Evolutionary conservation across 2,113 vertebrate genomes (phyloP), one percentile per base, ranked within the genome.

Genomic region (Pheucticus melanocephalus): DNA sequence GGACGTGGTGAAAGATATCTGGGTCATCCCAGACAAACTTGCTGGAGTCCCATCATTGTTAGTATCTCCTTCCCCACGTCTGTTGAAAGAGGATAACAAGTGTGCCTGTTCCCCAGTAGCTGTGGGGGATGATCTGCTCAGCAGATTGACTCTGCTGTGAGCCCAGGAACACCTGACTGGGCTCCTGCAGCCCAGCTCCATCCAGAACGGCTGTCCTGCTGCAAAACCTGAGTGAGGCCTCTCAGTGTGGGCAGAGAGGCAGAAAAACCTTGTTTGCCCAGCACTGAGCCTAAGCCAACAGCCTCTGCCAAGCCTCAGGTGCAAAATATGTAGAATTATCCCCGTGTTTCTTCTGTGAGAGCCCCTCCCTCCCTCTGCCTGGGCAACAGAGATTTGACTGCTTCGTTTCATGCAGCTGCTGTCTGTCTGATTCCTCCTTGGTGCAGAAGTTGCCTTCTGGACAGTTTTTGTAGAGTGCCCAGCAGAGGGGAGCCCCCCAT

Each of bases 271-370:
- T 81, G 64, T 88, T 95, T 95, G 75, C 68, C 80, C 95, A 94
- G 94, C 88, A n/a, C 72, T 0, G 2, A 71, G 94, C 95, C 95
- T 88, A 56, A 92, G 82, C 86, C 70, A 92, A 91, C 88, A 88
- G 88, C 47, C 56, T 86, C 61, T 70, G 95, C 91, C 86, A 90
- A 92, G 56, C 80, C 83, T 88, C 94, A 93, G 92, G 94, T 94
- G 51, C 72, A 94, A 83, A 93, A 83, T 47, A 81, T 13, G 2
- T 66, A 0, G 60, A 70, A 70, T 88, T 92, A 86, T 83, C 80
- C 72, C 0, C 44, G 68, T 4, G 90, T 86, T 93, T 66, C 56
- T 83, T 83, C 72, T 83, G 60, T 31, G 45, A 90, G 88, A 88
- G 47, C 47, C 44, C 77, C 85, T 94, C 75, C 45, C 22, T 48